A percentile compares a stretch with the other conserved stretches of the same genome.
These are phyloP conservation scores for Patagioenas fasciata DNA, from an alignment of 2,113 vertebrate genomes.

Conservation along the genomic window DNA sequence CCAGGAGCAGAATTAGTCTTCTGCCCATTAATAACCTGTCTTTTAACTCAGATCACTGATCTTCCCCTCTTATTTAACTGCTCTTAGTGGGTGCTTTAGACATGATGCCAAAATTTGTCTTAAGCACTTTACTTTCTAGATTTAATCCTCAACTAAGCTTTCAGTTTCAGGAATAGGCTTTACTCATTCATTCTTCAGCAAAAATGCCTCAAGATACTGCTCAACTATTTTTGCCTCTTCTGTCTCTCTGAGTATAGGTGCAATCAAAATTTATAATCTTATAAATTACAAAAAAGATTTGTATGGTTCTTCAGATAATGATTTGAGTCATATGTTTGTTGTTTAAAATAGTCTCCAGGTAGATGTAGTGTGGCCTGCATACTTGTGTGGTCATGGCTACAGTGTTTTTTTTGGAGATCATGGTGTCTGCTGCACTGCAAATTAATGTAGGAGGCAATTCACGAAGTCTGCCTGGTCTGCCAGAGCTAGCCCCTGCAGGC, in stretches of 20 bases:
- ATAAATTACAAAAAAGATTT: neutral
- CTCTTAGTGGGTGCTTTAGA: neutral
- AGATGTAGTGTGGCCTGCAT: neutral
- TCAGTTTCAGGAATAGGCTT: neutral
- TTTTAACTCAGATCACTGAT: neutral
- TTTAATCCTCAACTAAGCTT: neutral
- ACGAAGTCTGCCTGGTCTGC: neutral
- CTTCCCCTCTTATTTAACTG: neutral
- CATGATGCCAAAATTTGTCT: neutral
- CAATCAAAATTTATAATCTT: neutral
- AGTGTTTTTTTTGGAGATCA: neutral
- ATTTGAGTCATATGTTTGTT: neutral
- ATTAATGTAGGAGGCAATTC: neutral
- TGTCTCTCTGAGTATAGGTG: neutral
- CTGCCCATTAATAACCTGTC: neutral
- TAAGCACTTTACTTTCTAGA: neutral
- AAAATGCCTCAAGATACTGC: neutral
- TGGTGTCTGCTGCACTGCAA: neutral
- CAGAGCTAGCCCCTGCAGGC: neutral
- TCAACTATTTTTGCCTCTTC: neutral
- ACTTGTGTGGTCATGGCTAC: fast-evolving
- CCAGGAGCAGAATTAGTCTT: neutral
- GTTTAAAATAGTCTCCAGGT: neutral
- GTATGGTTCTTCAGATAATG: fast-evolving
- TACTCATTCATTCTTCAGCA: neutral